Evolutionary conservation across 2,113 vertebrate genomes (phyloP).

Genomic region (Nanorana parkeri): DNA sequence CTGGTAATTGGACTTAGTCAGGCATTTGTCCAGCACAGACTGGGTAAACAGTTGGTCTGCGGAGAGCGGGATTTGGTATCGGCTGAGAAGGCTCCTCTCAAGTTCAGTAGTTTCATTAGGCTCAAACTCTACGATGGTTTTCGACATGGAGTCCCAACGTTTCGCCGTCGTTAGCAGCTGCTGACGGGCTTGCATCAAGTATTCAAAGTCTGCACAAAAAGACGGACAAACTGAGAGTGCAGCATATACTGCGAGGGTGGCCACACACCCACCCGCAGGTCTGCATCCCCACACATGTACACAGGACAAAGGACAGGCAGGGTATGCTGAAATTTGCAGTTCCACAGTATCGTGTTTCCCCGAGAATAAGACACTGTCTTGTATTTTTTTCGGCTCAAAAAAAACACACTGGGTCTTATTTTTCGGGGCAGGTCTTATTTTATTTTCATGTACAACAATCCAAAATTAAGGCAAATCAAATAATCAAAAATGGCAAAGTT

Average conservation of each 20-base stretch:
- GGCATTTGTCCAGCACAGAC: conserved; percentile 94
- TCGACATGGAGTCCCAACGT: conserved; percentile 96
- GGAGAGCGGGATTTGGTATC: conserved; percentile 97
- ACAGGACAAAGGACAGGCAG: too few relatives aligned
- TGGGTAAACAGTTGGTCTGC: conserved; percentile 98
- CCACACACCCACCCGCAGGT: too few relatives aligned
- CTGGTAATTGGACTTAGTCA: conserved; percentile 96
- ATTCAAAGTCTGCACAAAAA: conserved; percentile 85
- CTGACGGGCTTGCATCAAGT: conserved; percentile 93
- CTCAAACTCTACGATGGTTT: conserved; percentile 93
- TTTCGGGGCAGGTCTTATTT: too few relatives aligned
- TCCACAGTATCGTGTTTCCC: too few relatives aligned
- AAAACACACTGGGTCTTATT: too few relatives aligned
- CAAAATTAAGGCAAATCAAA: too few relatives aligned
- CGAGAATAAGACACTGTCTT: too few relatives aligned
- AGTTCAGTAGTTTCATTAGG: conserved; percentile 96
- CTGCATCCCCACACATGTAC: too few relatives aligned
- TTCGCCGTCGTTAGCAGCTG: conserved; percentile 93
- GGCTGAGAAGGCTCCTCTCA: conserved; percentile 92
- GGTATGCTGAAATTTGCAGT: too few relatives aligned
- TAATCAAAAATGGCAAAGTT: too few relatives aligned
- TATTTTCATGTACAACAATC: too few relatives aligned
- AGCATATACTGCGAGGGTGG: neutral
- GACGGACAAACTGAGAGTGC: neutral
- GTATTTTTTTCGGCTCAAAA: too few relatives aligned